A percentile compares a stretch with the other conserved stretches of the same genome.
Conservation (phyloP, 2,888 invertebrate genomes). For the Smittia aterrima region DNA sequence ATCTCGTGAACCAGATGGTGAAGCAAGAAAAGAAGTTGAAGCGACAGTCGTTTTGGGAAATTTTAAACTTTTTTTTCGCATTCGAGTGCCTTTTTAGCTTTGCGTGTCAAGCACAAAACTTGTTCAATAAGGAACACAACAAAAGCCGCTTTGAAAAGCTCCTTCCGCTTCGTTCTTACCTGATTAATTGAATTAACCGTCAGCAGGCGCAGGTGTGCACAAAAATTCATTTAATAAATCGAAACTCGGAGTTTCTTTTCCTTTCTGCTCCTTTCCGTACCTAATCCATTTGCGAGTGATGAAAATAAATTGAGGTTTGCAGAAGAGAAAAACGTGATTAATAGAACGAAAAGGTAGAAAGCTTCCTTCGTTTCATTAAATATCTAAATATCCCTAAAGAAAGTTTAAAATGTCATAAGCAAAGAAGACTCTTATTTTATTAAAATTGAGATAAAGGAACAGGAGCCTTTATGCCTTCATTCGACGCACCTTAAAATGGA, state of each 20-base stretch:
- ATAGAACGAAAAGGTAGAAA: background rate
- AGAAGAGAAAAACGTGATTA: background rate
- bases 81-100: background rate
- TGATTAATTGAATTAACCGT: slow-evolving; percentile 7
- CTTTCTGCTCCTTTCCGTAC: background rate
- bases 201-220: slow-evolving; percentile 26
- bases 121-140: background rate
- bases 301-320: background rate
- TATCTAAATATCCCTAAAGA: background rate
- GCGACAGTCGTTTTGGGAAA: slow-evolving; percentile 4
- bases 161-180: background rate
- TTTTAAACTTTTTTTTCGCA: background rate
- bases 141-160: background rate
- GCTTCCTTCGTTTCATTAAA: background rate
- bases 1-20: slow-evolving; percentile 13
- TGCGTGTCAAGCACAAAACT: background rate
- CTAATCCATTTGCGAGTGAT: background rate
- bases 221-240: background rate
- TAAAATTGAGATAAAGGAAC: too few species aligned
- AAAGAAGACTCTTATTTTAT: too few species aligned
- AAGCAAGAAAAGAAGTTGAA: background rate
- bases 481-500: too few species aligned
- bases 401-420: too few species aligned
- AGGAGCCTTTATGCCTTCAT: too few species aligned
- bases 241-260: background rate